Percentiles rank a stretch among this genome's conserved stretches.
phyloP scores from a whole-genome alignment of 2,888 invertebrate genomes.

The Drosophila differens region DNA sequence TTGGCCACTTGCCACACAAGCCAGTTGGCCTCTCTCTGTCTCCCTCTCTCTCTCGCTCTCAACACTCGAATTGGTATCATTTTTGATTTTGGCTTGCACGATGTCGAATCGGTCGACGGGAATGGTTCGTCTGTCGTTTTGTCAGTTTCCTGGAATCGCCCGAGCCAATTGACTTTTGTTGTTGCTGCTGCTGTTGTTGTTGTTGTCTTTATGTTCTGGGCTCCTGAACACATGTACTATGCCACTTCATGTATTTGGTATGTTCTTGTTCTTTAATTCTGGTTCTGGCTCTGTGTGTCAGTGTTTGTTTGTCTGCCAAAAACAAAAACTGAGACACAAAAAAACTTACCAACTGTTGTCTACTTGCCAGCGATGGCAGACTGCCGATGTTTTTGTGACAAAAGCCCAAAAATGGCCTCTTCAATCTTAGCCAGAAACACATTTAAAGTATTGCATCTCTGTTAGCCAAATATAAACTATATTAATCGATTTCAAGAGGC shows the following conservation, averaged over 20 bases:
- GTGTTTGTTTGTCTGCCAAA: constrained; percentile 38
- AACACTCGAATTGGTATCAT: constrained; percentile 29
- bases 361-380: constrained; percentile 17
- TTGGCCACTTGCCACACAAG: constrained; percentile 44
- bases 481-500: not conserved
- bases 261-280: constrained; percentile 16
- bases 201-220: constrained; percentile 40
- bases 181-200: not conserved
- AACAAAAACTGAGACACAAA: constrained; percentile 7
- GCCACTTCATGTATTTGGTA: constrained; percentile 26
- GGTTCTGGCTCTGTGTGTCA: constrained; percentile 18
- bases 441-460: not conserved
- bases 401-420: not conserved
- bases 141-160: constrained; percentile 62
- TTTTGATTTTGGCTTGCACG: constrained; percentile 50
- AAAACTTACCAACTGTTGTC: constrained; percentile 22
- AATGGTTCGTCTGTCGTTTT: constrained; percentile 42
- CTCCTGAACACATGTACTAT: constrained; percentile 62
- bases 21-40: constrained; percentile 6
- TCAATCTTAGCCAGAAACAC: not conserved
- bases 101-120: constrained; percentile 29
- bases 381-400: not conserved
- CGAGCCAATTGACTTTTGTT: constrained; percentile 42
- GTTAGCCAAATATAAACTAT: not conserved
- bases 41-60: not conserved